Base-by-base conservation (phyloP, 2,113 vertebrate species). In the Ictidomys tridecemlineatus region DNA sequence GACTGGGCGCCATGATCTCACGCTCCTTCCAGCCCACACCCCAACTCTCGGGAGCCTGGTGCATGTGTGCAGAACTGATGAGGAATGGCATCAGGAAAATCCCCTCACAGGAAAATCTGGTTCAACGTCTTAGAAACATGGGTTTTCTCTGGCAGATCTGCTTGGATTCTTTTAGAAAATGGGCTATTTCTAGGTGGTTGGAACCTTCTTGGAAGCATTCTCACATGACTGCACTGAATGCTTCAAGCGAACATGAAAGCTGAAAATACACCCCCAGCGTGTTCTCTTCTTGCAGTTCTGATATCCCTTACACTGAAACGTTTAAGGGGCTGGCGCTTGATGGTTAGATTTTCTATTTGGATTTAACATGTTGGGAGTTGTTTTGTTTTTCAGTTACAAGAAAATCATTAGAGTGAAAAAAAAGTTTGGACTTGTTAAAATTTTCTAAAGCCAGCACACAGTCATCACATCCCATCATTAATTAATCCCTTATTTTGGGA, bases 101-200 rank as follows among this genome's bases (percentile, higher is more conserved):
- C n/a, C 28, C 18, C 22, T 42, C 12, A 7, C 0, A 51, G 48
- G 12, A 18, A 80, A 84, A 56, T 77, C 82, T 42, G 42, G 17
- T 61, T 70, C 0, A 0, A 53, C 87, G 72, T 82, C 58, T 63
- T 89, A 79, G 84, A 96, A 91, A 85, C 18, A 10, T 73, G 61
- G 73, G 53, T n/a, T 85, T 89, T 39, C 83, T 94, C 53, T 83
- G 69, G 94, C 77, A 88, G 74, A 89, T 20, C 16, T 39, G 34
- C 72, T 92, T 37, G 37, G 65, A 39, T 89, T 95, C 94, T 65
- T 95, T 82, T 80, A 85, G 86, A 91, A 94, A 96, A 56, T 67
- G 63, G 90, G 83, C 83, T 78, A 48, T 65, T 69, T 89, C 74
- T 69, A 93, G 65, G 56, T 45, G 74, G 20, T 53, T 88, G 67